Conservation (phyloP, 2,888 invertebrate genomes). For the Pemphredon lugubris region DNA sequence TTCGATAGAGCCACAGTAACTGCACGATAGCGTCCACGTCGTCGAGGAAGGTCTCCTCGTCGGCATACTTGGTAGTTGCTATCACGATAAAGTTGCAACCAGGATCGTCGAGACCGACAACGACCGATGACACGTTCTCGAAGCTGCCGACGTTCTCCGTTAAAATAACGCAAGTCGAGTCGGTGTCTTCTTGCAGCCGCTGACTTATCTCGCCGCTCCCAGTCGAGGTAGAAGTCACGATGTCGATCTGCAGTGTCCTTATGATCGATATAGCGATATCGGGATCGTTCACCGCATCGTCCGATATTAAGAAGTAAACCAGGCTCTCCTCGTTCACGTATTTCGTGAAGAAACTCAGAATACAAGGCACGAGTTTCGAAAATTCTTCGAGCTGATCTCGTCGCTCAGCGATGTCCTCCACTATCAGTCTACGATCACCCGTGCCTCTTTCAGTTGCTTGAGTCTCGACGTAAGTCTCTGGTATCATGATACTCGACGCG, state of each 20-base stretch:
- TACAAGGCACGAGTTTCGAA: constrained; percentile 44
- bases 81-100: constrained; percentile 61
- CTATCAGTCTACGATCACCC: constrained; percentile 23
- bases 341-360: constrained; percentile 46
- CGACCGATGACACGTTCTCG: constrained; percentile 11
- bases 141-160: constrained; percentile 48
- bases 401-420: neutral
- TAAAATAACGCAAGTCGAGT: constrained; percentile 52
- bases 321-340: constrained; percentile 24
- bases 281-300: constrained; percentile 1
- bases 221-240: constrained; percentile 7
- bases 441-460: neutral
- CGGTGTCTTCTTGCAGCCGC: neutral
- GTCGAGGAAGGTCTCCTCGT: constrained; percentile 57
- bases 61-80: constrained; percentile 38
- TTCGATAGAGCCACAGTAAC: constrained; percentile 54
- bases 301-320: constrained; percentile 44
- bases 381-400: neutral
- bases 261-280: constrained; percentile 34
- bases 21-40: constrained; percentile 45
- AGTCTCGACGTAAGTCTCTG: neutral
- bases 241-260: neutral
- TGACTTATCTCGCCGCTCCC: neutral
- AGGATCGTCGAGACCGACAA: constrained; percentile 56
- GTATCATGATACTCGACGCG: constrained; percentile 14